Evolutionary conservation across 2,888 invertebrate species (phyloP).

Genomic region (Hydrotaea diabolus): DNA sequence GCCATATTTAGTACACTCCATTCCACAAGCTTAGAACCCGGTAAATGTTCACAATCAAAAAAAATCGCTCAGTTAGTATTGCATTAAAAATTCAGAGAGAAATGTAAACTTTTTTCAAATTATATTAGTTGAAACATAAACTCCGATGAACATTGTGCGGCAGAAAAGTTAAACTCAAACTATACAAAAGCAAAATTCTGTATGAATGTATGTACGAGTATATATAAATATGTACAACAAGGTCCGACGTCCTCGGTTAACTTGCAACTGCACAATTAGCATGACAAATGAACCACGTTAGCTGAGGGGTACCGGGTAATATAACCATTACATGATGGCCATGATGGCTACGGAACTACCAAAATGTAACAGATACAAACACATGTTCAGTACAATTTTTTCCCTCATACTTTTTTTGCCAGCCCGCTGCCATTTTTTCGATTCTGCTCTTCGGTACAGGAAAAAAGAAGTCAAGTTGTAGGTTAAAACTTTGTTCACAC

Average conservation of each 20-base stretch:
- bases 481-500: conserved; percentile 22
- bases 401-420: neutral
- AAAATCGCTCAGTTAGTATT: neutral
- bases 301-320: neutral
- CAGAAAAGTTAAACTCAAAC: neutral
- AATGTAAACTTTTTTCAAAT: conserved; percentile 15
- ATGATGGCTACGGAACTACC: conserved; percentile 4
- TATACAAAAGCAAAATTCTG: neutral
- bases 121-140: conserved; percentile 3
- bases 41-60: neutral
- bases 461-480: conserved; percentile 9
- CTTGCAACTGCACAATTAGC: conserved; percentile 52
- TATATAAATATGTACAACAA: conserved; percentile 4
- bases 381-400: neutral
- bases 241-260: conserved; percentile 4
- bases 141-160: neutral
- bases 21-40: neutral
- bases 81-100: neutral
- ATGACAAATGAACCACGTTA: conserved; percentile 57
- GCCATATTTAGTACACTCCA: too few species aligned
- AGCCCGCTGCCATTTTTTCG: neutral
- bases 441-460: neutral
- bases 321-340: conserved; percentile 17
- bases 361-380: conserved; percentile 29
- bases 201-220: neutral